Base-by-base conservation (phyloP, 1,140 invertebrate genomes). In the Drosophila paulistorum region DNA sequence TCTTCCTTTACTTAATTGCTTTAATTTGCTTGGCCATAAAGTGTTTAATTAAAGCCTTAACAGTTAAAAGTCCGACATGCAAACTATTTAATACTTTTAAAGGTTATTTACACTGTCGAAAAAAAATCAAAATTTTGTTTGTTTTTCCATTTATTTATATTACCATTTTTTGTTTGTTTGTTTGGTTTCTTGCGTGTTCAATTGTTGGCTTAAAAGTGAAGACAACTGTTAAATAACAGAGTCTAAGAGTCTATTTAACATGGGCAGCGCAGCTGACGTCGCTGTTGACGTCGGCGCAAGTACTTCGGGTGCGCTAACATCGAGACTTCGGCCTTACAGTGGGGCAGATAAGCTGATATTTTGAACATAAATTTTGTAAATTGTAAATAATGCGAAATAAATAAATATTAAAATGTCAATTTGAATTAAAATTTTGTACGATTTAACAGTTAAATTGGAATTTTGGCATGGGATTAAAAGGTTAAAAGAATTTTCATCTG, bases 211-310 rank as follows among this genome's bases (percentile, higher is more conserved):
- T 63, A 72, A 51, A 74, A 68, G 76, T 11, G 26, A 26, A 55
- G 41, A 11, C 26, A n/a, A 20, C 6, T 23, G 7, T 55, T 76
- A 72, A 59, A 13, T 48, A 55, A 65, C 65, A 65, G 65, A 55
- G 51, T 26, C 62, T 35, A 58, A 58, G 30, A 20, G 42, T 57
- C 26, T 17, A 20, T 33, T 3, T 68, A 35, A 42, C 73, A 84
- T 54, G 17, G 26, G 41, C 69, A 17, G 1, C 35, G 13, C 71
- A 71, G 68, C 33, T 30, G 65, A 13, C 20, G 48, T 35, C 35
- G 26, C 45, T 57, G 68, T 65, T 73, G 79, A 39, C 61, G 66
- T 45, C 23, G 60, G 14, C 1, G 48, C 74, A 30, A 14, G 5
- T 13, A 57, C 54, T 57, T 57, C 54, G 54, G 54, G 23, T 58